These are phyloP conservation scores for Drosophila incognita DNA, from an alignment of 2,888 invertebrate genomes.

Conservation along the genomic window DNA sequence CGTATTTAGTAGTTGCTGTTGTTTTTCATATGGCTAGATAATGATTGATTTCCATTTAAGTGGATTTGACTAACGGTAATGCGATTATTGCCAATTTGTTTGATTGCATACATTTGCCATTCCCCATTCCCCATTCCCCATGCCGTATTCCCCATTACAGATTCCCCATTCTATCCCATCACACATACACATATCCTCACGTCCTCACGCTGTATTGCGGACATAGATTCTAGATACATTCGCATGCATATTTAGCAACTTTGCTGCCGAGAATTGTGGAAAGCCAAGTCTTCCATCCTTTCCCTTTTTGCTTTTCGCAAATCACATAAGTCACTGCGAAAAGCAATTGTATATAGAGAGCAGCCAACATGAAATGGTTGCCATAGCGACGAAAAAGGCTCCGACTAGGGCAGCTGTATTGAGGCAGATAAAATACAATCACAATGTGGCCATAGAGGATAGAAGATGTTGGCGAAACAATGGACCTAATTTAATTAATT, in stretches of 20 bases:
- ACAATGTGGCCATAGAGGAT: conserved; percentile 1
- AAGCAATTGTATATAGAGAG: conserved; percentile 4
- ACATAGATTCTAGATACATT: conserved; percentile 35
- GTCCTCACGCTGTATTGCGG: conserved; percentile 36
- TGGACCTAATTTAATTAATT: neutral
- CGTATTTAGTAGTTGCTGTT: conserved; percentile 23
- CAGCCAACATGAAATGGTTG: neutral
- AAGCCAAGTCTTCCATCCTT: conserved; percentile 14
- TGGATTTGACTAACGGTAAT: conserved; percentile 67
- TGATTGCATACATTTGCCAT: conserved; percentile 20
- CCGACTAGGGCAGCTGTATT: neutral
- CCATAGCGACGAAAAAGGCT: neutral
- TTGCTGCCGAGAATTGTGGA: neutral
- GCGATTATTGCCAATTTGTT: conserved; percentile 67
- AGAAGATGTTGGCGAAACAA: neutral
- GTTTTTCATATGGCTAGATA: conserved; percentile 50
- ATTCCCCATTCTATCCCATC: neutral
- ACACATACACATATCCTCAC: conserved; percentile 14
- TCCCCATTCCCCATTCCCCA: neutral
- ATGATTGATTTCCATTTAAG: conserved; percentile 74
- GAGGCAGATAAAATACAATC: conserved; percentile 2
- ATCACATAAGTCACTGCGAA: neutral
- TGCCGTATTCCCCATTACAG: neutral
- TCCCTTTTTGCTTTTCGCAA: neutral
- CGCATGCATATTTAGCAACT: conserved; percentile 22